Conservation (phyloP, 2,888 invertebrate species). For the Elysia crispata region DNA sequence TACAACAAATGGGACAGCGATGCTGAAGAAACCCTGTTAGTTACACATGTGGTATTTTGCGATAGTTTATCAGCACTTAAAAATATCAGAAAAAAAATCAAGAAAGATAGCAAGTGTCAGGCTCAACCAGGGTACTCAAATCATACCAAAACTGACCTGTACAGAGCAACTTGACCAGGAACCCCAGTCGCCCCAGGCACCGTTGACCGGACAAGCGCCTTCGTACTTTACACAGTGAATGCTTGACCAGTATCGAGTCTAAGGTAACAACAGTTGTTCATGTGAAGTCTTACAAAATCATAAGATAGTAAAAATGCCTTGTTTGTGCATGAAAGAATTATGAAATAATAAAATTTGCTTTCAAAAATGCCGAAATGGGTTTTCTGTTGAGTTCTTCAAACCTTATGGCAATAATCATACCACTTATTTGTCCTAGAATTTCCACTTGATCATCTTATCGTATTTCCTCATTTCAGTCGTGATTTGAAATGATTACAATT, state of each 20-base stretch:
- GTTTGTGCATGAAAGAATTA: too few relatives aligned
- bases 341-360: too few relatives aligned
- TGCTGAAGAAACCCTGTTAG: not conserved
- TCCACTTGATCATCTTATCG: too few relatives aligned
- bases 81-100: not conserved
- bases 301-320: too few relatives aligned
- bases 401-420: too few relatives aligned
- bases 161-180: slow-evolving; percentile 50
- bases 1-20: not conserved
- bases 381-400: too few relatives aligned
- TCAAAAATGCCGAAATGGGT: too few relatives aligned
- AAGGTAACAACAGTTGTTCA: too few relatives aligned
- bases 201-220: slow-evolving; percentile 57
- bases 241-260: slow-evolving; percentile 56
- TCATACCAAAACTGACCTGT: slow-evolving; percentile 32
- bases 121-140: slow-evolving; percentile 13
- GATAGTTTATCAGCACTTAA: not conserved
- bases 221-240: slow-evolving; percentile 55
- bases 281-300: too few relatives aligned
- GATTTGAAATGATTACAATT: too few relatives aligned
- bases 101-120: not conserved
- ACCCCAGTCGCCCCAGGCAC: slow-evolving; percentile 50
- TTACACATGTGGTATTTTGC: not conserved
- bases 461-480: too few relatives aligned
- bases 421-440: too few relatives aligned